Conservation (phyloP, 1,140 invertebrate genomes). For the Diuraphis noxia region DNA sequence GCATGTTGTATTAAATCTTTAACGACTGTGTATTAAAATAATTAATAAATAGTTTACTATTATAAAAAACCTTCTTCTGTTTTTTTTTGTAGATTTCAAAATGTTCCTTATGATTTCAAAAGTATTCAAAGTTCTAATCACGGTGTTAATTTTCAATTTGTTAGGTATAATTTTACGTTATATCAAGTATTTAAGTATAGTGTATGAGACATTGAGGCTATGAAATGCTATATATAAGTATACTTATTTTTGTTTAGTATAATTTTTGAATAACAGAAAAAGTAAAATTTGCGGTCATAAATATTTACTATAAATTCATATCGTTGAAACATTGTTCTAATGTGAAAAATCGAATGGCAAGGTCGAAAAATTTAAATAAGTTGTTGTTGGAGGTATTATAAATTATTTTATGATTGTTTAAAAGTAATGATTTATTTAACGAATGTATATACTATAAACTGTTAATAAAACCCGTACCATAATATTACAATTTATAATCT, state of each 20-base stretch:
- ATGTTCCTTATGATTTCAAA: background rate
- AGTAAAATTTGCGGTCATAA: slow-evolving; percentile 1
- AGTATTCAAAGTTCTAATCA: background rate
- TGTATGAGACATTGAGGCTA: fast-evolving
- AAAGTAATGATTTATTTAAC: background rate
- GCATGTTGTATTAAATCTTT: background rate
- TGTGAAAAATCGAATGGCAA: slow-evolving; percentile 15
- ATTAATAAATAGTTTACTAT: background rate
- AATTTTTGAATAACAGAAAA: background rate
- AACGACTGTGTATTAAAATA: background rate
- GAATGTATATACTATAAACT: background rate
- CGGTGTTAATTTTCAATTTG: background rate
- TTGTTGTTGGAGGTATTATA: background rate
- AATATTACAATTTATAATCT: background rate
- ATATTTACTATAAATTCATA: slow-evolving; percentile 15
- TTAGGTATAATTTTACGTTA: background rate
- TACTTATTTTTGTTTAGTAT: background rate
- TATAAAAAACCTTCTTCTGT: background rate
- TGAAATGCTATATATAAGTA: background rate
- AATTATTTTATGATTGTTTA: background rate
- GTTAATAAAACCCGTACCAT: background rate
- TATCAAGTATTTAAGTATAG: background rate
- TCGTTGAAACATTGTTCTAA: background rate
- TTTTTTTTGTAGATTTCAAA: background rate
- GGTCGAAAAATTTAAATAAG: background rate